These are phyloP conservation scores for Leptarthrus brevirostris DNA, from an alignment of 2,888 invertebrate genomes.

Conservation along the genomic window DNA sequence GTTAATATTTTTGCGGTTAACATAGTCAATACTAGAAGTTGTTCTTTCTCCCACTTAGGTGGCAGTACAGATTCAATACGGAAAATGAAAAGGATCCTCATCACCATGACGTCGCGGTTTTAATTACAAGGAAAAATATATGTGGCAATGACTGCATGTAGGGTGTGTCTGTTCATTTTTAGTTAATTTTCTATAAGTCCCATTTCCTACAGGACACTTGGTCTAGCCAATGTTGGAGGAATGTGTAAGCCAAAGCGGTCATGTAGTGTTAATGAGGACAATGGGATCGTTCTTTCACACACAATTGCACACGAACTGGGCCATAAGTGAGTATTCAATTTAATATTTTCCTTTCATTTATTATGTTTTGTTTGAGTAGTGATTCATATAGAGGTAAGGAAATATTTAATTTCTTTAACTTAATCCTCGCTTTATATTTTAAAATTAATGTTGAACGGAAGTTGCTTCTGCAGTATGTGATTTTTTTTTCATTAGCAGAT, in stretches of 20 bases:
- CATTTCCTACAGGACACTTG: conserved; percentile 74
- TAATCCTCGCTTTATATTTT: no score
- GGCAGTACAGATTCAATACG: conserved; percentile 83
- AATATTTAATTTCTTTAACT: no score
- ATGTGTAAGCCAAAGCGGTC: conserved; percentile 88
- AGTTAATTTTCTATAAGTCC: conserved; percentile 57
- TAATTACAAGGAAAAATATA: conserved; percentile 83
- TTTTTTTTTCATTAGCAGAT: no score
- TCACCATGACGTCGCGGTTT: conserved; percentile 90
- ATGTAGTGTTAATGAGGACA: conserved; percentile 92
- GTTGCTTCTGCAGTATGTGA: no score
- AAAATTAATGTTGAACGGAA: no score
- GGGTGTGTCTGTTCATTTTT: conserved; percentile 62
- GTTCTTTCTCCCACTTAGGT: conserved; percentile 63
- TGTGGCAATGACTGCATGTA: conserved; percentile 70
- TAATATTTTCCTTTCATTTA: no score
- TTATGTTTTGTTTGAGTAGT: no score
- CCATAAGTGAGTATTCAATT: conserved; percentile 84
- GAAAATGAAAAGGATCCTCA: conserved; percentile 82
- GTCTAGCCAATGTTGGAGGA: conserved; percentile 89
- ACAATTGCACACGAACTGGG: conserved; percentile 92
- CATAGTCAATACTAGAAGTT: no score
- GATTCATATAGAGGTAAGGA: no score
- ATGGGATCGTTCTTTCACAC: conserved; percentile 87
- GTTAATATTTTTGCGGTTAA: conserved; percentile 51